Evolutionary conservation across 2,888 invertebrate species (phyloP).

Genomic region (Philhelius pedissequus): DNA sequence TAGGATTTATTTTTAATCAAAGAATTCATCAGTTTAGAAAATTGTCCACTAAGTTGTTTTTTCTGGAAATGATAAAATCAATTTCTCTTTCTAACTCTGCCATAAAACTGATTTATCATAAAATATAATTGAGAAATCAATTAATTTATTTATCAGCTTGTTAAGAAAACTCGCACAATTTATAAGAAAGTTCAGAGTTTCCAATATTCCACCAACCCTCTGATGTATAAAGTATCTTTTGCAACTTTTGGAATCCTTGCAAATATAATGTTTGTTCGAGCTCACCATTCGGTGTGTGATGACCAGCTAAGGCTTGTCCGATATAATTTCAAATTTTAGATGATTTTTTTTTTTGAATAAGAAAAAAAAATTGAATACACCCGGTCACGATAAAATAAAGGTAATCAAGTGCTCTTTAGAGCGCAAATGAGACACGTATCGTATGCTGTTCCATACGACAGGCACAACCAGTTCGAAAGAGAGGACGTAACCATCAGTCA

Average conservation of each 20-base stretch:
- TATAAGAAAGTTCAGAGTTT: no score
- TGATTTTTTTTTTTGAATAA: neutral
- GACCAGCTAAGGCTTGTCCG: neutral
- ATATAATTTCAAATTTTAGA: neutral
- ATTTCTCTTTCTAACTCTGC: no score
- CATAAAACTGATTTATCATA: no score
- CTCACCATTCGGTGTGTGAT: neutral
- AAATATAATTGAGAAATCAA: no score
- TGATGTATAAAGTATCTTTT: neutral
- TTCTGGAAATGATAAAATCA: no score
- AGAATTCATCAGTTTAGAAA: no score
- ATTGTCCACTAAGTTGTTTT: no score
- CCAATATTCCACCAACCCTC: no score
- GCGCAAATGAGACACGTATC: slow-evolving; percentile 41
- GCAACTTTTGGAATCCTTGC: neutral
- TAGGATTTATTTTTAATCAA: no score
- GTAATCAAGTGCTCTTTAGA: slow-evolving; percentile 68
- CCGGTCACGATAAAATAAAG: slow-evolving; percentile 62
- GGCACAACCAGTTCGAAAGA: neutral
- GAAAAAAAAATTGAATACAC: slow-evolving; percentile 12
- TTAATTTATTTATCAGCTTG: no score
- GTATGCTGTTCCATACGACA: neutral
- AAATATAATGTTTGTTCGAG: neutral
- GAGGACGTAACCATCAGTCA: slow-evolving; percentile 47
- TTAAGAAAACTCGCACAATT: no score